phyloP scores from a whole-genome alignment of 2,888 invertebrate genomes.

The Torymus tubicola region DNA sequence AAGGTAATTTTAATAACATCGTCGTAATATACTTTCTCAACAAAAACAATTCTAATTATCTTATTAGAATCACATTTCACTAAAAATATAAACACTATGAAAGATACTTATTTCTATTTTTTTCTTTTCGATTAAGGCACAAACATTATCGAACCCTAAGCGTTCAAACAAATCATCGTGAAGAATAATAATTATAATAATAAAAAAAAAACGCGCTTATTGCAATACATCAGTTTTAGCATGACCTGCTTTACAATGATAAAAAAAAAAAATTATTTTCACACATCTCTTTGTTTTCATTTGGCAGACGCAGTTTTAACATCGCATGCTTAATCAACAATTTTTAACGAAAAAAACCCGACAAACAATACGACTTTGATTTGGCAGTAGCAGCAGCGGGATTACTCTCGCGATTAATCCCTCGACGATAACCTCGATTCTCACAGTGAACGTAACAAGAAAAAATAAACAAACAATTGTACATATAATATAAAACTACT shows the following conservation, averaged over 20 bases:
- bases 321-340: slow-evolving; percentile 29
- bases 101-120: slow-evolving; percentile 33
- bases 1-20: slow-evolving; percentile 23
- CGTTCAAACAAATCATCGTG: slow-evolving; percentile 18
- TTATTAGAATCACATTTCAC: slow-evolving; percentile 40
- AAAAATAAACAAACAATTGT: slow-evolving; percentile 14
- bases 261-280: slow-evolving; percentile 28
- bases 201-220: background rate
- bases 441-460: slow-evolving; percentile 7
- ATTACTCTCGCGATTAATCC: slow-evolving; percentile 16
- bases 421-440: background rate
- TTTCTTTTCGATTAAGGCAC: slow-evolving; percentile 39
- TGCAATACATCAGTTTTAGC: slow-evolving; percentile 16
- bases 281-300: slow-evolving; percentile 4
- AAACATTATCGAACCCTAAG: slow-evolving; percentile 13
- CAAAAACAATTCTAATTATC: slow-evolving; percentile 42
- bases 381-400: slow-evolving; percentile 18
- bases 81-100: slow-evolving; percentile 53
- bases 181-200: background rate
- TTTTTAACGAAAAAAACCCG: slow-evolving; percentile 40
- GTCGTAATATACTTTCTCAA: slow-evolving; percentile 32
- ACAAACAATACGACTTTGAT: slow-evolving; percentile 25
- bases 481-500: slow-evolving; percentile 3
- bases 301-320: background rate
- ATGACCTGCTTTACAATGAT: background rate